These are phyloP conservation scores for Brachypodius melanocephalos DNA, from an alignment of 2,113 vertebrate species.

Conservation along the genomic window DNA sequence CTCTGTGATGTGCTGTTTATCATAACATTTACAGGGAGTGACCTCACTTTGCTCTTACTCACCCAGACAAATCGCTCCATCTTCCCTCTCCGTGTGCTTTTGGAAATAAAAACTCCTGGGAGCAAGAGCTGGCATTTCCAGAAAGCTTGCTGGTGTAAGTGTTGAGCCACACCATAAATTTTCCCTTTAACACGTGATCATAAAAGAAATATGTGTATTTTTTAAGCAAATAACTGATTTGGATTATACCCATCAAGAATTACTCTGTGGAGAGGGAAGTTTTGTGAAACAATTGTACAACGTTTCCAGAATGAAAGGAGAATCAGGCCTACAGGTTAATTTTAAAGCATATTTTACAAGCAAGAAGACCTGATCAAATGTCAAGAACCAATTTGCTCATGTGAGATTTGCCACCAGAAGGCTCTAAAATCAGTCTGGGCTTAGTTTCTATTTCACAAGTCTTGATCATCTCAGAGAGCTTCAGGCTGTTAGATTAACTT, in stretches of 20 bases:
- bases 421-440: not conserved
- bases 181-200: not conserved
- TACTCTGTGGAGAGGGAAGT: not conserved
- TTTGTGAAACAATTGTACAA: not conserved
- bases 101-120: not conserved
- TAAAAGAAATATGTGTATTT: not conserved
- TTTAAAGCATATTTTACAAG: not conserved
- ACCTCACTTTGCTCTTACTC: not conserved
- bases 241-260: not conserved
- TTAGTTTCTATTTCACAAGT: slow-evolving; percentile 49
- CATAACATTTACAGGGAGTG: not conserved
- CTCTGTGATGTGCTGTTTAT: not conserved
- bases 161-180: not conserved
- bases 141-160: not conserved
- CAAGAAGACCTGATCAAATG: not conserved
- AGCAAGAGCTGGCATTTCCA: not conserved
- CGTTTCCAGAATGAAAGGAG: not conserved
- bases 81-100: not conserved
- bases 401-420: slow-evolving; percentile 3
- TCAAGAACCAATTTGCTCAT: slow-evolving; percentile 39
- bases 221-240: not conserved
- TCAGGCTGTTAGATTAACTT: slow-evolving; percentile 30
- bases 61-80: not conserved
- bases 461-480: slow-evolving; percentile 16
- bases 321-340: not conserved